Percentiles rank a stretch among this genome's conserved stretches.
phyloP scores from a whole-genome alignment of 2,797 vertebrate species.

The Xenops minutus region DNA sequence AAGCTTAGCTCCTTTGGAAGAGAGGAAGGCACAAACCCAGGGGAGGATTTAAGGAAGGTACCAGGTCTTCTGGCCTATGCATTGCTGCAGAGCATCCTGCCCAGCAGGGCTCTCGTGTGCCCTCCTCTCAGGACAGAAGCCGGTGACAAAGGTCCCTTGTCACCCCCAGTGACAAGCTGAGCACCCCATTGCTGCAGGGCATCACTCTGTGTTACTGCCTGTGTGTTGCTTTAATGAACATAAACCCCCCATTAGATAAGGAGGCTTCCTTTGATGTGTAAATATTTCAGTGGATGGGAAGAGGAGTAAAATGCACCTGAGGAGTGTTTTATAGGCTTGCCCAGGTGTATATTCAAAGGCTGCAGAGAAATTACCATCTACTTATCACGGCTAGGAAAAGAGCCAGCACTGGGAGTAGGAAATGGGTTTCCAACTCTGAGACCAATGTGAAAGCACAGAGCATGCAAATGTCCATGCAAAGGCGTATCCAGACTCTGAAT shows the following conservation, averaged over 20 bases:
- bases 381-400: background rate
- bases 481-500: background rate
- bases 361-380: background rate
- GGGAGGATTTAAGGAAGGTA: background rate
- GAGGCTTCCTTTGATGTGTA: background rate
- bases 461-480: background rate
- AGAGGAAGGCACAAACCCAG: background rate
- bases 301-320: background rate
- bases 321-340: background rate
- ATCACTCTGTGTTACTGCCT: background rate
- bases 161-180: background rate
- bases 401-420: background rate
- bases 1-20: background rate
- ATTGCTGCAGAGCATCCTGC: background rate
- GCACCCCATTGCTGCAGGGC: background rate
- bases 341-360: background rate
- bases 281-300: background rate
- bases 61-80: background rate
- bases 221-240: background rate
- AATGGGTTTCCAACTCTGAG: background rate
- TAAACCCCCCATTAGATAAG: background rate
- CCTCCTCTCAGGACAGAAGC: background rate
- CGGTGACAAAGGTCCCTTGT: background rate
- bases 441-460: background rate
- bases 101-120: background rate